Conservation (phyloP, 2,888 invertebrate species). For the Tetragonisca angustula region DNA sequence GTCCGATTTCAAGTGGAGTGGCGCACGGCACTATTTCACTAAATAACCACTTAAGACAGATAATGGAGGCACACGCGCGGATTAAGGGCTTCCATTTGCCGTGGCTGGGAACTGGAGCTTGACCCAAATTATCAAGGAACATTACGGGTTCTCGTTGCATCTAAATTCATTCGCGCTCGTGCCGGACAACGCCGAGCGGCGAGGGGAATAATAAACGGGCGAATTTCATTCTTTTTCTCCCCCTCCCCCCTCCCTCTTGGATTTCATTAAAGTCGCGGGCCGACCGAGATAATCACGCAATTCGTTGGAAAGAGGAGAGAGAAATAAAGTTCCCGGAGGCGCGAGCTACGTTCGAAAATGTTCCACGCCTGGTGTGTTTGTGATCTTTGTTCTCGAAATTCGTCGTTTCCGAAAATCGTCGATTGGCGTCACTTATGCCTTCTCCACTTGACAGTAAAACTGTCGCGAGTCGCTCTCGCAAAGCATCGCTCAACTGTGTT, state of each 20-base stretch:
- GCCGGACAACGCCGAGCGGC: constrained; percentile 23
- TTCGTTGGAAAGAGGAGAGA: constrained; percentile 9
- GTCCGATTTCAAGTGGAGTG: constrained; percentile 3
- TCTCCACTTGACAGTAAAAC: too few species aligned
- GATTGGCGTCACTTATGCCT: too few species aligned
- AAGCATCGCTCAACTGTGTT: too few species aligned
- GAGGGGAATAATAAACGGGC: constrained; percentile 53
- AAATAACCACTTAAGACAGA: constrained; percentile 44
- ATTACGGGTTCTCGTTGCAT: constrained; percentile 46
- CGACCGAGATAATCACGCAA: constrained; percentile 39
- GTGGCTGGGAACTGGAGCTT: constrained; percentile 12
- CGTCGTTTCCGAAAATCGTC: too few species aligned
- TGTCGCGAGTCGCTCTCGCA: too few species aligned
- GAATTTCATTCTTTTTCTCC: constrained; percentile 9
- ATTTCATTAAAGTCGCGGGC: constrained; percentile 48
- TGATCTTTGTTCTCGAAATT: constrained; percentile 18
- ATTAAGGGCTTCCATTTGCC: constrained; percentile 18
- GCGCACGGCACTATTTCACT: constrained; percentile 8
- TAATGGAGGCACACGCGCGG: constrained; percentile 29
- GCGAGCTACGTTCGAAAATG: background rate
- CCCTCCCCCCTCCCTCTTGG: background rate
- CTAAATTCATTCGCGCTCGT: constrained; percentile 54
- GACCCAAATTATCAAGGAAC: constrained; percentile 50
- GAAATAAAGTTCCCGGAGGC: background rate
- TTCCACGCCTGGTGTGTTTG: too few species aligned